Conservation (phyloP, 2,797 vertebrate species). For the Agapornis canus region DNA sequence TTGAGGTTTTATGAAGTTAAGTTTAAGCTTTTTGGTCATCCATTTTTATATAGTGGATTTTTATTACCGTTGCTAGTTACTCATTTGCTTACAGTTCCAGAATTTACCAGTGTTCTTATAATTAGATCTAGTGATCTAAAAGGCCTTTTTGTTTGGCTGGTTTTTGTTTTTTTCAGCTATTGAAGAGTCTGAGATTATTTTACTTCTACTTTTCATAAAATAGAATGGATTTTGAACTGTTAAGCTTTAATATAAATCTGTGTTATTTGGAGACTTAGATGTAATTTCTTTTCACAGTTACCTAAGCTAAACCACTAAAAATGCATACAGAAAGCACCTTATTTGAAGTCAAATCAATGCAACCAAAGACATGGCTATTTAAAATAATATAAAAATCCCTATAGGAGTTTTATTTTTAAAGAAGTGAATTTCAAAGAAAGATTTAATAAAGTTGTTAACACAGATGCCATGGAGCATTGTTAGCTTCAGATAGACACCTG, state of each 20-base stretch:
- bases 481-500: neutral
- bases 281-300: neutral
- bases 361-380: neutral
- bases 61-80: neutral
- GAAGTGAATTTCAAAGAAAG: neutral
- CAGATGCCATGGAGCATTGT: neutral
- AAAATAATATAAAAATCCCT: neutral
- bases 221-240: neutral
- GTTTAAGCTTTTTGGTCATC: neutral
- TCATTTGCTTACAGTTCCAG: neutral
- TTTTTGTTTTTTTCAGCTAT: neutral
- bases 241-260: neutral
- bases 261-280: neutral
- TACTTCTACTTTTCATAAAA: neutral
- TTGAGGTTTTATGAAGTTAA: neutral
- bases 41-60: neutral
- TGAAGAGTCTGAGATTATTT: neutral
- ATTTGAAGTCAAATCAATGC: neutral
- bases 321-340: neutral
- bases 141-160: neutral
- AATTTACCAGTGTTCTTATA: neutral
- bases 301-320: neutral
- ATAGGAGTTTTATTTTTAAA: neutral
- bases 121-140: neutral
- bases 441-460: neutral